Percentiles rank a stretch among this genome's conserved stretches.
Evolutionary conservation across 2,797 vertebrate genomes (phyloP).

Genomic region (Tokudaia muenninki): DNA sequence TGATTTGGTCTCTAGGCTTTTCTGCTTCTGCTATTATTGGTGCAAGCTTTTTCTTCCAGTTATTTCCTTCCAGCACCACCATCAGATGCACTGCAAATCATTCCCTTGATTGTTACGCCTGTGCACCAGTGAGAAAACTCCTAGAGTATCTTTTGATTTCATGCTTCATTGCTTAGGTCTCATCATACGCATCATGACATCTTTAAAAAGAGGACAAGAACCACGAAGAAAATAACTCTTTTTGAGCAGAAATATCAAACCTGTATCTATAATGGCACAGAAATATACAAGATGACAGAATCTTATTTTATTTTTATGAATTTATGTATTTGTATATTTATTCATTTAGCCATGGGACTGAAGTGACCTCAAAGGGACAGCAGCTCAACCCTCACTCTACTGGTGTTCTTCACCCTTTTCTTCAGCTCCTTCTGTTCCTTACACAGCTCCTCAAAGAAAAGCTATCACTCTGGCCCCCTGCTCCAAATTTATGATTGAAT

Average conservation of each 20-base stretch:
- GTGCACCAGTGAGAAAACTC: not conserved
- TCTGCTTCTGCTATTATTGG: not conserved
- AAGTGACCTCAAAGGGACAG: conserved; percentile 74
- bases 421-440: conserved; percentile 15
- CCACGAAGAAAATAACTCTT: not conserved
- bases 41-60: not conserved
- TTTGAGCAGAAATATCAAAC: not conserved
- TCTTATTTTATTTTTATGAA: not conserved
- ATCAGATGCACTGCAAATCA: conserved; percentile 1
- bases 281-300: conserved; percentile 65
- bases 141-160: conserved; percentile 53
- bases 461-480: conserved; percentile 61
- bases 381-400: not conserved
- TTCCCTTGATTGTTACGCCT: conserved; percentile 60
- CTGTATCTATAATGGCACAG: conserved; percentile 4
- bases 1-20: not conserved
- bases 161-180: conserved; percentile 68
- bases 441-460: conserved; percentile 35
- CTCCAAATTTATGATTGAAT: conserved; percentile 71
- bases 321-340: not conserved
- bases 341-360: conserved; percentile 51
- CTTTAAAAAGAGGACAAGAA: conserved; percentile 47
- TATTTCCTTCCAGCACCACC: not conserved
- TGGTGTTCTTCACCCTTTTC: not conserved
- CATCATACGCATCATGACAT: not conserved